Evolutionary conservation across 2,797 vertebrate genomes (phyloP).

Genomic region (Cheirogaleus major): DNA sequence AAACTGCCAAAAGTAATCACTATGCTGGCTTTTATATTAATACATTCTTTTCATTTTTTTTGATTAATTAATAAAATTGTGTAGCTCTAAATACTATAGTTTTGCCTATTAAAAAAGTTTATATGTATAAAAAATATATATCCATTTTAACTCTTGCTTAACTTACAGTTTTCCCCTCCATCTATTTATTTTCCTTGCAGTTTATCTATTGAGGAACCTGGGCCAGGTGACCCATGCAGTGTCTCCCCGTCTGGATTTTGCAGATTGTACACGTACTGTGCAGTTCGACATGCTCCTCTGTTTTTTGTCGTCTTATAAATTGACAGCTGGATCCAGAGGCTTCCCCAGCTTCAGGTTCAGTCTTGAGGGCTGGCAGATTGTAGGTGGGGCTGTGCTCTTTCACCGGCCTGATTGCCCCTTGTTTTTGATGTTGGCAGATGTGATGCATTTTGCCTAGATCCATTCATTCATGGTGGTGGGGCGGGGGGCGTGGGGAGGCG

Average conservation of each 20-base stretch:
- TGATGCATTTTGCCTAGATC: not conserved
- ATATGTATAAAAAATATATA: too few relatives aligned
- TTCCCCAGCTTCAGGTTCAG: not conserved
- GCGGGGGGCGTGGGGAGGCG: fast-evolving
- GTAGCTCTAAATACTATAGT: not conserved
- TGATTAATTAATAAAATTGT: not conserved
- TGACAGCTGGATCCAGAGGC: not conserved
- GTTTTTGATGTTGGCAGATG: not conserved
- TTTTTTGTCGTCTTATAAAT: not conserved
- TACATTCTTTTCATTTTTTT: not conserved
- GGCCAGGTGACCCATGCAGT: too few relatives aligned
- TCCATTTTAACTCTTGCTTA: not conserved
- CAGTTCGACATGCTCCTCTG: not conserved
- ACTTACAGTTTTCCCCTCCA: not conserved
- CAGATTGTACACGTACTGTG: not conserved
- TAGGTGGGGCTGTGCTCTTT: not conserved
- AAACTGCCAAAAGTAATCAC: not conserved
- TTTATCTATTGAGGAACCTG: not conserved
- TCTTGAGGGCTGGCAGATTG: too few relatives aligned
- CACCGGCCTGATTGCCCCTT: not conserved
- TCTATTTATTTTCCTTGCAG: not conserved
- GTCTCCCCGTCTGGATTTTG: not conserved
- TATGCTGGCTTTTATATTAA: not conserved
- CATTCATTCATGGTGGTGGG: not conserved
- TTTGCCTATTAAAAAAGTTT: not conserved